Conservation (phyloP, 2,113 vertebrate genomes). For the Syrmaticus mikado region DNA sequence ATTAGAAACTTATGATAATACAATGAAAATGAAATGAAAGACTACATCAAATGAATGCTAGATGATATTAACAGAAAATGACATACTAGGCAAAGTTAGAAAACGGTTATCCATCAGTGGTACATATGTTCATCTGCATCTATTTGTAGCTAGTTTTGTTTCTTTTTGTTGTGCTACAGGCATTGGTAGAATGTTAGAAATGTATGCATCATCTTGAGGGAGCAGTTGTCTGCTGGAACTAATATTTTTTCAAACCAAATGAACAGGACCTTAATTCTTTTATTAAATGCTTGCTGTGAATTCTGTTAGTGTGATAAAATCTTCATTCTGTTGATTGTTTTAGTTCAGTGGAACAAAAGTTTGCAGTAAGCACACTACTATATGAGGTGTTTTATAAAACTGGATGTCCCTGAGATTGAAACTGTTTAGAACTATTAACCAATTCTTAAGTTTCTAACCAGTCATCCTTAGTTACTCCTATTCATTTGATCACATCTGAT, state of each 20-base stretch:
- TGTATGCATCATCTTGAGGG: not conserved
- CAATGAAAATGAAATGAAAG: not conserved
- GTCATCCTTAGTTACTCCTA: not conserved
- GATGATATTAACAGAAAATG: not conserved
- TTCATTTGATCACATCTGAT: not conserved
- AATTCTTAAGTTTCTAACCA: not conserved
- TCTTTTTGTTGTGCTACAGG: not conserved
- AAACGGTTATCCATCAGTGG: not conserved
- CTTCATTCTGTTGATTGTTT: not conserved
- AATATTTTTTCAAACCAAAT: not conserved
- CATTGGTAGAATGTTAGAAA: not conserved
- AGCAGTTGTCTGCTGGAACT: not conserved
- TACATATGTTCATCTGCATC: not conserved
- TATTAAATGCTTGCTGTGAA: not conserved
- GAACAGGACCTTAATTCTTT: not conserved
- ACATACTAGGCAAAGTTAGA: not conserved
- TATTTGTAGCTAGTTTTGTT: conserved; percentile 2
- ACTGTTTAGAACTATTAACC: not conserved
- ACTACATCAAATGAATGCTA: not conserved
- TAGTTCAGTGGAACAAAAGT: not conserved
- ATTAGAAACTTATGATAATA: not conserved
- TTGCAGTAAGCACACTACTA: not conserved
- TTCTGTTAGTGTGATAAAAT: not conserved
- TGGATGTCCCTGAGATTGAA: not conserved
- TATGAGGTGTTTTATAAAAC: not conserved